Conservation (phyloP, 2,113 vertebrate genomes). For the Perca fluviatilis region DNA sequence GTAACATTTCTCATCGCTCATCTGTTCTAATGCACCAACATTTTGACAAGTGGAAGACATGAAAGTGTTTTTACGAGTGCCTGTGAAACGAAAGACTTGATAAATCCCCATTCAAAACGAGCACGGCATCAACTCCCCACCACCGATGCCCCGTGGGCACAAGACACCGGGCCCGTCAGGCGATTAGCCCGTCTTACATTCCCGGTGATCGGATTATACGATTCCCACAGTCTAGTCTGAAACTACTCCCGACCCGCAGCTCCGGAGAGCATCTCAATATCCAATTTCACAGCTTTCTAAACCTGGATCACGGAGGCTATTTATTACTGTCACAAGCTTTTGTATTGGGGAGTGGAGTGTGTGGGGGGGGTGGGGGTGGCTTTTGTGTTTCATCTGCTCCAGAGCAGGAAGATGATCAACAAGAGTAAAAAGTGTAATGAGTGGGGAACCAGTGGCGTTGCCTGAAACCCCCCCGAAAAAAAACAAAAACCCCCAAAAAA, state of each 20-base stretch:
- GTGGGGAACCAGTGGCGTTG: slow-evolving; percentile 63
- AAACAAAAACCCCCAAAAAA: background rate
- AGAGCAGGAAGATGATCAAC: slow-evolving; percentile 66
- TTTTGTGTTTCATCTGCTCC: slow-evolving; percentile 69
- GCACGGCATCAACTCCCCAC: slow-evolving; percentile 49
- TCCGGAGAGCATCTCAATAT: slow-evolving; percentile 78
- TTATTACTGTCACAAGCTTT: slow-evolving; percentile 82
- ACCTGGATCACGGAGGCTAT: slow-evolving; percentile 80
- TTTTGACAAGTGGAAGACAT: slow-evolving; percentile 21
- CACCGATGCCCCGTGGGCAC: slow-evolving; percentile 38
- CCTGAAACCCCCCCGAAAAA: slow-evolving; percentile 37
- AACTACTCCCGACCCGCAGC: slow-evolving; percentile 75
- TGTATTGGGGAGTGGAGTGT: slow-evolving; percentile 32
- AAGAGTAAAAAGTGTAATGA: slow-evolving; percentile 61
- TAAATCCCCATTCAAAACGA: slow-evolving; percentile 51
- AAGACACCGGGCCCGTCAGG: slow-evolving; percentile 33
- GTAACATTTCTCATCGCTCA: slow-evolving; percentile 7
- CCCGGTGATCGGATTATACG: slow-evolving; percentile 75
- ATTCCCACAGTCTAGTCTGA: slow-evolving; percentile 79
- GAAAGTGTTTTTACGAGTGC: slow-evolving; percentile 27
- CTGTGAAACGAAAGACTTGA: slow-evolving; percentile 46
- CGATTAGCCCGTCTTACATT: slow-evolving; percentile 74
- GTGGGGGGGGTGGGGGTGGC: background rate
- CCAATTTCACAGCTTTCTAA: slow-evolving; percentile 85
- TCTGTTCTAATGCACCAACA: slow-evolving; percentile 13